Percentiles rank a stretch among this genome's conserved stretches.
Conservation (phyloP, 2,113 vertebrate species). For the Mustelus asterias region DNA sequence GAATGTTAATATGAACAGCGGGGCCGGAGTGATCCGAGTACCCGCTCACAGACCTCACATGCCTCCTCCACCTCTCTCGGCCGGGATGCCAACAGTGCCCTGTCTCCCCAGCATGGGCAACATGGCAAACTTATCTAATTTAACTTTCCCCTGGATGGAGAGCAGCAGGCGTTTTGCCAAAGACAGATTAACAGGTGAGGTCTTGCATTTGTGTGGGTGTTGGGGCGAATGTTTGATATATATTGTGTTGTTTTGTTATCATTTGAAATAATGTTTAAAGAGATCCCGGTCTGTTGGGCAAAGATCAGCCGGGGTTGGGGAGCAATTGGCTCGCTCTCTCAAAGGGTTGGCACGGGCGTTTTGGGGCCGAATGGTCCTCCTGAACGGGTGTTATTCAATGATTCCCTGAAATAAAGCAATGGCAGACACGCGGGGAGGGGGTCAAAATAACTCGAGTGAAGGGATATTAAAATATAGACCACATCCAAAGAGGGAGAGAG, state of each 20-base stretch:
- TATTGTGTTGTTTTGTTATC: background rate
- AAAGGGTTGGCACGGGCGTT: background rate
- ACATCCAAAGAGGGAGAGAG: background rate
- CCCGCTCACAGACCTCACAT: slow-evolving; percentile 71
- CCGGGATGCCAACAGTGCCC: slow-evolving; percentile 53
- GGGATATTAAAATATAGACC: background rate
- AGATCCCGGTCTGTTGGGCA: background rate
- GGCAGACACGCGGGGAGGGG: background rate
- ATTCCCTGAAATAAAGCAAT: background rate
- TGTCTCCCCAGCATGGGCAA: slow-evolving; percentile 53
- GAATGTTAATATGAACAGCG: slow-evolving; percentile 71
- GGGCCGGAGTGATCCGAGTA: slow-evolving; percentile 72
- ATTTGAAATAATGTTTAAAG: background rate
- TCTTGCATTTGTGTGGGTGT: background rate
- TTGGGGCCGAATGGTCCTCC: background rate
- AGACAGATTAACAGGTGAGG: slow-evolving; percentile 84
- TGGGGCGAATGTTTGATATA: background rate
- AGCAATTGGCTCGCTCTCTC: background rate
- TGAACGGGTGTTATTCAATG: background rate
- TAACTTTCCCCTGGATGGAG: slow-evolving; percentile 93
- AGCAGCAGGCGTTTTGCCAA: slow-evolving; percentile 80
- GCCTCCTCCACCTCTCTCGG: slow-evolving; percentile 63
- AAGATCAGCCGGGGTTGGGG: background rate
- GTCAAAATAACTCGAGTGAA: background rate
- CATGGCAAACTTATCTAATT: slow-evolving; percentile 62